These are phyloP conservation scores for Tetranychus urticae DNA, from an alignment of 1,140 invertebrate species.

Conservation along the genomic window DNA sequence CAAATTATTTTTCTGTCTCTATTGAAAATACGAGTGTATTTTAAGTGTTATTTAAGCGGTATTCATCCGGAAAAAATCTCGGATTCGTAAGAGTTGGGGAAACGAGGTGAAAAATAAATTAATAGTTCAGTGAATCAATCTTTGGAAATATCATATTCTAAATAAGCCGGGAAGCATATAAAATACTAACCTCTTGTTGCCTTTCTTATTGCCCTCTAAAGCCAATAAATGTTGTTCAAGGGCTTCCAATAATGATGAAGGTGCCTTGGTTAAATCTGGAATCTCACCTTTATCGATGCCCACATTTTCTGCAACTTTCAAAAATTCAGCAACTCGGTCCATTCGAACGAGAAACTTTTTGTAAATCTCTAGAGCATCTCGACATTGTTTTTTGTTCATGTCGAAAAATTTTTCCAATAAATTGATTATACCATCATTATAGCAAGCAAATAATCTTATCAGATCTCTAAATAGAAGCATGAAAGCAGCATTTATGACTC, in stretches of 20 bases:
- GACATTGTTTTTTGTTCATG: conserved; percentile 94
- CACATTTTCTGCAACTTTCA: conserved; percentile 91
- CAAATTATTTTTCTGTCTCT: too few species aligned
- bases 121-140: too few species aligned
- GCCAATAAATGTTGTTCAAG: conserved; percentile 81
- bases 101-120: too few species aligned
- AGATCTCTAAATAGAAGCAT: conserved; percentile 95
- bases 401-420: conserved; percentile 86
- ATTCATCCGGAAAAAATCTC: too few species aligned
- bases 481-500: conserved; percentile 94
- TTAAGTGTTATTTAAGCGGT: too few species aligned
- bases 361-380: conserved; percentile 92
- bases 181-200: conserved; percentile 4
- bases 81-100: too few species aligned
- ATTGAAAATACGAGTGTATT: too few species aligned
- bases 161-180: not conserved
- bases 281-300: conserved; percentile 98
- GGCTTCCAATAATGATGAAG: conserved; percentile 87
- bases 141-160: too few species aligned
- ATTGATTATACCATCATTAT: conserved; percentile 99
- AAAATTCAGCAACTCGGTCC: conserved; percentile 93
- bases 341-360: conserved; percentile 97
- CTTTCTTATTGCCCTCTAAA: conserved; percentile 67
- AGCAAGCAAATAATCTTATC: conserved; percentile 94
- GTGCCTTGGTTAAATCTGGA: conserved; percentile 95